Conservation (phyloP, 2,797 vertebrate species). For the Enteromius argenteus region DNA sequence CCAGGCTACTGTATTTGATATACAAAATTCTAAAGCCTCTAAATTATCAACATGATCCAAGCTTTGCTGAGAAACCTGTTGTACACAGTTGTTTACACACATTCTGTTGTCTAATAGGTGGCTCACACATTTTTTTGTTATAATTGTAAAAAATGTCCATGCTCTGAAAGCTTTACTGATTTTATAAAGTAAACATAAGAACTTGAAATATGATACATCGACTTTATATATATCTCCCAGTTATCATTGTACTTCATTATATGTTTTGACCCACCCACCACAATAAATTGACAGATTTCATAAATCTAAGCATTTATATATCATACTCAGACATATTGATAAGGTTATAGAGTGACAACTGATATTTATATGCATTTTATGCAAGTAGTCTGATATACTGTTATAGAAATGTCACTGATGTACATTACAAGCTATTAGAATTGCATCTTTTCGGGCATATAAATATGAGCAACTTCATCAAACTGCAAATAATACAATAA, state of each 20-base stretch:
- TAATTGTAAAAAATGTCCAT: not conserved
- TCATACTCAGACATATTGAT: not conserved
- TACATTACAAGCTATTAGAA: not conserved
- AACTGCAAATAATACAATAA: not conserved
- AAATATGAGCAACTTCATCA: not conserved
- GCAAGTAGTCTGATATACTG: not conserved
- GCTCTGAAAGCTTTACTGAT: not conserved
- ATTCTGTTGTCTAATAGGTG: not conserved
- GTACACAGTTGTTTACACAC: not conserved
- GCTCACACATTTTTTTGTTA: not conserved
- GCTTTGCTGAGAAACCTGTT: not conserved
- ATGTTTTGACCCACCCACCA: not conserved
- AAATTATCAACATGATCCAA: not conserved
- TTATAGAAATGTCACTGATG: not conserved
- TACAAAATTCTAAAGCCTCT: not conserved
- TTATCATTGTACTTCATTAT: not conserved
- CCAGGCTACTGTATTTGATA: not conserved
- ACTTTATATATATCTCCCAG: not conserved
- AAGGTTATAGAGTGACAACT: not conserved
- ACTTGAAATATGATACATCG: not conserved
- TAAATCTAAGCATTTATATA: not conserved
- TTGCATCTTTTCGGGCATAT: not conserved
- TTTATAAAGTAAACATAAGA: not conserved
- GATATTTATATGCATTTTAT: not conserved
- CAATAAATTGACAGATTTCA: not conserved